Base-by-base conservation (phyloP, 2,888 invertebrate genomes). In the Luperina testacea region DNA sequence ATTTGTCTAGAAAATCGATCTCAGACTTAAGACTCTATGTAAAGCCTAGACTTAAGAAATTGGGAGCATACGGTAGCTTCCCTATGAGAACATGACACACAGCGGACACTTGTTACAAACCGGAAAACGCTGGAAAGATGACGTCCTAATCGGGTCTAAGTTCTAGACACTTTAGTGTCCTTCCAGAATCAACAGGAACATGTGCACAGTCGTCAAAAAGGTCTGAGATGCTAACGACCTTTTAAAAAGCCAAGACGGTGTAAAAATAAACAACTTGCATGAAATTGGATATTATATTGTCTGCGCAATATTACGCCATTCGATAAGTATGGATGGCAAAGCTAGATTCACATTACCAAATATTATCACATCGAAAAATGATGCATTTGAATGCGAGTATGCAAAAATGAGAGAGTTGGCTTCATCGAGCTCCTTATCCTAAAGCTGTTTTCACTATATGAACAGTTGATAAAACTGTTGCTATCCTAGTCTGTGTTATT, bases 281-380 rank as follows among this genome's bases (percentile, higher is more conserved):
- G 51, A 38, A 78, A 71, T 71, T 17, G 5, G 9, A 68, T 67
- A 82, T 15, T 9, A 59, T 27, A 63, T 4, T 20, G 38, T 38
- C 45, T 61, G 5, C 15, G 5, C 11, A 69, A 76, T 63, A 63
- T 72, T 32, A 64, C 38, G 11, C 48, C 20, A 70, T 61, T 48
- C 27, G 32, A 75, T 80, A 24, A 65, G 53, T 64, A 64, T 84
- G 42, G 72, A 84, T 79, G 38, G 57, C 20, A 38, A n/a, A 17
- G 15, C n/a, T 11, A 61, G 20, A 48, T 83, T 48, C 65, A 61
- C 15, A 57, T 17, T 1, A 27, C 53, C 45, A 68, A 76, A 70
- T 61, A 64, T 83, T 69, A 72, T 71, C 67, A 68, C 57, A 64
- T 65, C 63, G 11, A 61, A 80, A 84, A 73, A 67, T 80, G 84